Conservation (phyloP, 2,888 invertebrate species). For the Cryptus viduatorius region DNA sequence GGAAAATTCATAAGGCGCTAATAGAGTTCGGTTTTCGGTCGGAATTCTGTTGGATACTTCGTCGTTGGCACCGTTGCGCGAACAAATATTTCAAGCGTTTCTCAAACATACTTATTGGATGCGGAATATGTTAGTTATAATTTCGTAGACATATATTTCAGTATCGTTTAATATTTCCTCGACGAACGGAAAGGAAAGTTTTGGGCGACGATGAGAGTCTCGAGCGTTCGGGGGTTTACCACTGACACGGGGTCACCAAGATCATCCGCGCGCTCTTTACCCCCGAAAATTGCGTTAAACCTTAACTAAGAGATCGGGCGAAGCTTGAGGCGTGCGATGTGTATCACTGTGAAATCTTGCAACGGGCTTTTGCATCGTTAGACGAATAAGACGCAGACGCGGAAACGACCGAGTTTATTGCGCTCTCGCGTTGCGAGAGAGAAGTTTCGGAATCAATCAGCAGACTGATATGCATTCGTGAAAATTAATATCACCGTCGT, state of each 20-base stretch:
- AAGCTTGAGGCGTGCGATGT: not conserved
- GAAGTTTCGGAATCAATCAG: constrained; percentile 84
- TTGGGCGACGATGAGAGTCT: not conserved
- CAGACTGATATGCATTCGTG: constrained; percentile 81
- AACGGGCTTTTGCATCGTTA: constrained; percentile 44
- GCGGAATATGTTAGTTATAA: not conserved
- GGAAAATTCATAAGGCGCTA: constrained; percentile 45
- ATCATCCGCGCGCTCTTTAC: constrained; percentile 18
- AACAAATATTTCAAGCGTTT: constrained; percentile 5
- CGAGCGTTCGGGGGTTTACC: not conserved
- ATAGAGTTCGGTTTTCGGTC: not conserved
- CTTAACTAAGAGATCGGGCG: constrained; percentile 24
- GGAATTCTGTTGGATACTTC: too few relatives aligned
- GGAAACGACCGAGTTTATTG: constrained; percentile 76
- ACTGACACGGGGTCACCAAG: constrained; percentile 15
- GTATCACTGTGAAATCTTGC: constrained; percentile 38
- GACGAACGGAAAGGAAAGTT: constrained; percentile 12
- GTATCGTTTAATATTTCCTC: constrained; percentile 9
- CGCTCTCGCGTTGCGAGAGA: constrained; percentile 67
- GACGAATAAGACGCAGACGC: constrained; percentile 48
- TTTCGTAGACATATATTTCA: constrained; percentile 10
- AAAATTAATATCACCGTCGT: constrained; percentile 83
- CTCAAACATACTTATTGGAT: constrained; percentile 12
- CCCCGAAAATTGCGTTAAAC: constrained; percentile 57
- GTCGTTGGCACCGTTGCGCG: not conserved